Base-by-base conservation (phyloP, 2,888 invertebrate genomes). In the Aelia acuminata region DNA sequence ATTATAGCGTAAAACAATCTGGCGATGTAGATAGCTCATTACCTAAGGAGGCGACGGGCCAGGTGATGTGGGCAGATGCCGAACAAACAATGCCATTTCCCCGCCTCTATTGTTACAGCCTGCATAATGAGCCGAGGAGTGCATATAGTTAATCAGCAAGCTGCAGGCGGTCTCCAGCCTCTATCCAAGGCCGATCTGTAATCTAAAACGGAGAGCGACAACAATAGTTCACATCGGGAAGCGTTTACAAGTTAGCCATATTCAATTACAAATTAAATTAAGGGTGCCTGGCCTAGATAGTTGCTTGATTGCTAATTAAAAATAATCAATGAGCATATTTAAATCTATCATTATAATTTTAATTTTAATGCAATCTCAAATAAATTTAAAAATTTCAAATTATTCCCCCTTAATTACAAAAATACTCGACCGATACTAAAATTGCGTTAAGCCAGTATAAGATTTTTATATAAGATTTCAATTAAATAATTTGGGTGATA, bases 91-190 rank as follows among this genome's bases (percentile, higher is more conserved):
- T 80, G 7, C 80, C 80, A 80, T 80, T 80, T 43, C 43, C 43
- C 80, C 11, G n/a, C 3, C 80, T 47, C 80, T 80, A 80, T 80
- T 80, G 80, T 80, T 80, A n/a, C 11, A 80, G 39, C 22, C 80
- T 13, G 80, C 43, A 80, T 80, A 80, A 80, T 80, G 80, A 80
- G 80, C 22, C 43, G 22, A n/a, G 20, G 20, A 43, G 80, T 80
- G 80, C 80, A 80, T 80, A 80, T 80, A 80, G 43, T 80, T 80
- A 80, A 80, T 80, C 43, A 80, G 80, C 43, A n/a, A 39, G 22
- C 43, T 47, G 43, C 43, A 22, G 43, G 43, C 8, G n/a, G 43
- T 4, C 80, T n/a, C n/a, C n/a, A 7, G 75, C 39, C 20, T 15
- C 75, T 35, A 20, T 18, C 20, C 15, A 75, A 39, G 43, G 80